These are phyloP conservation scores for Urocyon cinereoargenteus DNA, from an alignment of 2,797 vertebrate genomes.

Conservation along the genomic window DNA sequence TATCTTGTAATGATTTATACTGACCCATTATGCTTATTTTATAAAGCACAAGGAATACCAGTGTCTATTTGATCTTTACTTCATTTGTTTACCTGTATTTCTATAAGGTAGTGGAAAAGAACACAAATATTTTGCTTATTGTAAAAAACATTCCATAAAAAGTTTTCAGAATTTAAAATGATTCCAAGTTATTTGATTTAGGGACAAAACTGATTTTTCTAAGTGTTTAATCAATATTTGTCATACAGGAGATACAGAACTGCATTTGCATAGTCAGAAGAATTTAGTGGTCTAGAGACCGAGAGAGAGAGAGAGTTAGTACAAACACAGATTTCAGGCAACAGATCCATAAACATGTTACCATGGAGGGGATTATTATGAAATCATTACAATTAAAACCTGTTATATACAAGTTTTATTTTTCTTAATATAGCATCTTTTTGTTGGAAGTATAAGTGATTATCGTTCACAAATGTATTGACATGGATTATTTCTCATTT, in stretches of 20 bases:
- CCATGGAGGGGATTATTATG: neutral
- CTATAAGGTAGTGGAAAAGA: neutral
- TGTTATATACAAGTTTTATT: neutral
- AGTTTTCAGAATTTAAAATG: neutral
- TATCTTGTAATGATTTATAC: no score
- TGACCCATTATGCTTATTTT: neutral
- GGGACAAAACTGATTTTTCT: neutral
- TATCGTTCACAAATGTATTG: neutral
- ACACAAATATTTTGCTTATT: neutral
- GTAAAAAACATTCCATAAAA: neutral
- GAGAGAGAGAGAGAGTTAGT: neutral
- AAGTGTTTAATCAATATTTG: neutral
- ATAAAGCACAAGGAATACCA: neutral
- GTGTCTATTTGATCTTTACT: neutral
- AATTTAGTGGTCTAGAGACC: neutral
- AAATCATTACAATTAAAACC: neutral
- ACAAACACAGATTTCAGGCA: neutral
- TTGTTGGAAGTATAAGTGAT: neutral
- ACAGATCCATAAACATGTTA: neutral
- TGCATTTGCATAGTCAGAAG: neutral
- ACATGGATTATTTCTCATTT: neutral
- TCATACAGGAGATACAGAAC: neutral
- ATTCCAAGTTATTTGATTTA: neutral
- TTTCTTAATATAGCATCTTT: neutral
- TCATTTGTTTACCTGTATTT: neutral